Evolutionary conservation across 2,113 vertebrate genomes (phyloP).

Genomic region (Myiagra hebetior): DNA sequence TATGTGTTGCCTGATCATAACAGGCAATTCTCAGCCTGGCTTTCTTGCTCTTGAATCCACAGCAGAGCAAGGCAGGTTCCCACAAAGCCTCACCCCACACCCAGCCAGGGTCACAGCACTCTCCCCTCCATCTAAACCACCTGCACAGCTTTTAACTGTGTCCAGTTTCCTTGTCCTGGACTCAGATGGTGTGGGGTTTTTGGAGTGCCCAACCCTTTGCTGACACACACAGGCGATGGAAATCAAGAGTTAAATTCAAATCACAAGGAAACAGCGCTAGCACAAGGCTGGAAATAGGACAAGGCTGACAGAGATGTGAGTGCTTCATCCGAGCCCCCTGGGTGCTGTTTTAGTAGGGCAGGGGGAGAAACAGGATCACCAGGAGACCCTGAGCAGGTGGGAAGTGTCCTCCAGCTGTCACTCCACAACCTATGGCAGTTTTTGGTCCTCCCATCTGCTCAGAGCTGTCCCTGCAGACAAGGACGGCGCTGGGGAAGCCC

Average conservation of each 20-base stretch:
- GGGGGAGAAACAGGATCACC: background rate
- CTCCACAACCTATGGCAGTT: background rate
- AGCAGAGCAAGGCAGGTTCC: background rate
- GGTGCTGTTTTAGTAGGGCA: background rate
- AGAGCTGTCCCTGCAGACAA: background rate
- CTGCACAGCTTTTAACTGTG: fast-evolving
- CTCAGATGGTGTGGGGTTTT: fast-evolving
- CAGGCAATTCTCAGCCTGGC: background rate
- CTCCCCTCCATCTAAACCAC: fast-evolving
- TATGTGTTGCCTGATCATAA: background rate
- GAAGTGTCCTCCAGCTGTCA: background rate
- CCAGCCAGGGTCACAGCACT: background rate
- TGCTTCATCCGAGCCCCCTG: fast-evolving
- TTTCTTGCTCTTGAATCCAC: background rate
- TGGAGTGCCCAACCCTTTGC: background rate
- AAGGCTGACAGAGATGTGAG: background rate
- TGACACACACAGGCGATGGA: fast-evolving
- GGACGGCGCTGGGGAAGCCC: background rate
- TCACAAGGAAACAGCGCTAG: background rate
- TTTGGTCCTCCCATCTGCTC: background rate
- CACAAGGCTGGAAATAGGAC: background rate
- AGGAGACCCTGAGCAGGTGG: background rate
- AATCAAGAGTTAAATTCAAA: background rate
- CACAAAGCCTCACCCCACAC: background rate
- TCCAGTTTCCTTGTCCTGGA: background rate